Base-by-base conservation (phyloP, 2,797 vertebrate genomes). In the Cryptoblepharus egeriae region DNA sequence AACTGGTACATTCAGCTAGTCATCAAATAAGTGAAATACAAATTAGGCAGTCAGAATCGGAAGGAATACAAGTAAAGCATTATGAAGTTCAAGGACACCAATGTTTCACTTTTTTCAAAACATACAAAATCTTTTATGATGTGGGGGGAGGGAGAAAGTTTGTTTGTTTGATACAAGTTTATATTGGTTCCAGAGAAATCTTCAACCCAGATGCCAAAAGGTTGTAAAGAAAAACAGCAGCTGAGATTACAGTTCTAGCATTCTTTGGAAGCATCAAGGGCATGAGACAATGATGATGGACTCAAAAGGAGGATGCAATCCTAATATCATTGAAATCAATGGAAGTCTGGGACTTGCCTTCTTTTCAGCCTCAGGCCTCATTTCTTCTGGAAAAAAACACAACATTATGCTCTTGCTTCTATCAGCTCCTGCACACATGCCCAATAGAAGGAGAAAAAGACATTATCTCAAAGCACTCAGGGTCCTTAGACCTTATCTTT, bases 401-500 rank as follows among this genome's bases (percentile, higher is more conserved):
- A n/a, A 83, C 42, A 35, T 64, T 55, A 26, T 83, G 35, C 64
- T 28, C 45, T 12, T 64, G 5, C 18, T 78, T 61, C 73, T 0
- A 1, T 57, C 79, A 70, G 81, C 32, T 1, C 22, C 1, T 71
- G 60, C 4, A 35, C 5, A 64, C 80, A 1, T 65, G 75, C 0
- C n/a, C 5, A 0, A 11, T 3, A 74, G 13, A 18, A 75, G 64
- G 35, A 2, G 57, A 35, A 76, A 18, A 58, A 32, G 0, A 15
- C 0, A 0, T 79, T 79, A 79, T 79, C 87, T 80, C 0, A 18
- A 61, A 74, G 85, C 71, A 6, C 75, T 45, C 32, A 69, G 73
- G 77, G 35, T 39, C 83, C 83, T 65, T 1, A 52, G 83, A 52
- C 75, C 61, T 89, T 83, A 84, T 86, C 81, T 89, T 84, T 42